These are phyloP conservation scores for Mixornis gularis DNA, from an alignment of 2,113 vertebrate species.

Conservation along the genomic window DNA sequence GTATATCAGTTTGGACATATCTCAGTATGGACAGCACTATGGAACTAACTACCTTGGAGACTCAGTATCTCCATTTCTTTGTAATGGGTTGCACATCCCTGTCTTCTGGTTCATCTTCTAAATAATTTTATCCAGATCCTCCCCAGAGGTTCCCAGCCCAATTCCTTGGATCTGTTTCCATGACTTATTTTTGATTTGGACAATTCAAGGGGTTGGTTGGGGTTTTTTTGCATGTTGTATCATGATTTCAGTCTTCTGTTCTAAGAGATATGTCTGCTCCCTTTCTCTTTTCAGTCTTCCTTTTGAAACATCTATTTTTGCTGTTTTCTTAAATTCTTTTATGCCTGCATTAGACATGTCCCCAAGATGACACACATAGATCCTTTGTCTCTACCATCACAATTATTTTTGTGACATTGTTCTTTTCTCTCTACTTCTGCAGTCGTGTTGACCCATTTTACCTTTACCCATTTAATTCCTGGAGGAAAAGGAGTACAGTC, in stretches of 20 bases:
- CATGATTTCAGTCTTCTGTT: neutral
- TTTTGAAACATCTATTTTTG: neutral
- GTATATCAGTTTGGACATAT: too few relatives aligned
- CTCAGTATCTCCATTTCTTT: neutral
- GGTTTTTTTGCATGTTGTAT: accelerated
- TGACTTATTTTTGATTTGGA: neutral
- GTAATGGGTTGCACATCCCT: neutral
- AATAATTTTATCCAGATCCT: neutral
- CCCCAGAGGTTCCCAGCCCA: accelerated
- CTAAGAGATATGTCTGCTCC: neutral
- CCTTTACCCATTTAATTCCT: neutral
- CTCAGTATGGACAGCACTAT: neutral
- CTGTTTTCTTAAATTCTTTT: neutral
- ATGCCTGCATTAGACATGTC: neutral
- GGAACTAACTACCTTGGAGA: neutral
- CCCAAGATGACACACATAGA: neutral
- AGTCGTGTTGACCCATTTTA: neutral
- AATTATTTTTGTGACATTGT: neutral
- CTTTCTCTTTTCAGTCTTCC: neutral
- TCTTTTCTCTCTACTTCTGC: neutral
- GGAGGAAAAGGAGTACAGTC: neutral
- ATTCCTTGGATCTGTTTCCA: neutral
- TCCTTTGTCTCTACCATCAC: neutral
- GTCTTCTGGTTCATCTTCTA: neutral
- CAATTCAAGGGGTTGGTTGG: too few relatives aligned